Evolutionary conservation across 2,888 invertebrate genomes (phyloP).

Genomic region (Drepanosiphum platanoidis): DNA sequence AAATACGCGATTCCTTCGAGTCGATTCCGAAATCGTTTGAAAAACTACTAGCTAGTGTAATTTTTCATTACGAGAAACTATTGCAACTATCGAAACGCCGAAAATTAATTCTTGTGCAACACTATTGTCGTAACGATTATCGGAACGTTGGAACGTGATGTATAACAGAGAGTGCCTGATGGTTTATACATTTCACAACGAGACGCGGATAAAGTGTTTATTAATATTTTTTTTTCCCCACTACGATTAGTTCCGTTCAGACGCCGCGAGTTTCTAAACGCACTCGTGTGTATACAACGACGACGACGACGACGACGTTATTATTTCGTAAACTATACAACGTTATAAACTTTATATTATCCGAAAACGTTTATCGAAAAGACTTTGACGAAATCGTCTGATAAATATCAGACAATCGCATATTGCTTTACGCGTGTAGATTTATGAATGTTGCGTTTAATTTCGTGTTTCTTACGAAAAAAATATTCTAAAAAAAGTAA

Average conservation of each 20-base stretch:
- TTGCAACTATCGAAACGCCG: background rate
- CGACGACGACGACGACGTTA: background rate
- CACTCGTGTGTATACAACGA: background rate
- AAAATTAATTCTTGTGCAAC: slow-evolving; percentile 11
- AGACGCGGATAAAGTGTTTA: background rate
- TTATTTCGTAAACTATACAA: background rate
- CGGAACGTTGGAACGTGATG: background rate
- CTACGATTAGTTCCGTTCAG: background rate
- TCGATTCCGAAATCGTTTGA: no score
- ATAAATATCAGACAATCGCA: no score
- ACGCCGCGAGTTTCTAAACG: background rate
- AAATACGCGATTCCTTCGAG: no score
- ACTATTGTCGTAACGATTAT: no score
- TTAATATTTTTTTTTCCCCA: background rate
- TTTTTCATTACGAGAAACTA: no score
- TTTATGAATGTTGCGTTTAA: no score
- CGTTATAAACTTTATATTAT: background rate
- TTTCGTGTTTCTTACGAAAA: no score
- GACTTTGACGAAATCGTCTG: background rate
- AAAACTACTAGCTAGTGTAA: no score
- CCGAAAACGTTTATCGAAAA: background rate
- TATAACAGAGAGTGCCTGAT: no score
- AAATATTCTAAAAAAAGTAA: no score
- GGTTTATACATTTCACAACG: slow-evolving; percentile 17
- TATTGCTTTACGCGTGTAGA: no score